A percentile compares a stretch with the other conserved stretches of the same genome.
Evolutionary conservation across 2,113 vertebrate species (phyloP).

Genomic region (Gasterosteus nipponicus): DNA sequence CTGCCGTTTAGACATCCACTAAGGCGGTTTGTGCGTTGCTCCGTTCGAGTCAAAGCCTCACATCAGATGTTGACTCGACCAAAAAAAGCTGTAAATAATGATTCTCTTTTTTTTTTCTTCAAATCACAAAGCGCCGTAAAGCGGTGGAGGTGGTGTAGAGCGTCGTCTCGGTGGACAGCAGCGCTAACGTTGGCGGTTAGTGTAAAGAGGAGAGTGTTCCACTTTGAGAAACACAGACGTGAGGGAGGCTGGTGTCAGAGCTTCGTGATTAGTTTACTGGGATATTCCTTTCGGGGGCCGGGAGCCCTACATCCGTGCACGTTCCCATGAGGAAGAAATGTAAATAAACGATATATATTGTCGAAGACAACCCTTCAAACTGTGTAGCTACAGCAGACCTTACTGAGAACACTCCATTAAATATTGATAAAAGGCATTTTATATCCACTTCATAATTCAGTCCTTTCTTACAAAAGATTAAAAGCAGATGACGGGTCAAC

Average conservation of each 20-base stretch:
- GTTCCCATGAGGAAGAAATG: slow-evolving; percentile 72
- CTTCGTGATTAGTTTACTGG: slow-evolving; percentile 69
- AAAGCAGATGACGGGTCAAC: slow-evolving; percentile 12
- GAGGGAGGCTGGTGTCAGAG: slow-evolving; percentile 69
- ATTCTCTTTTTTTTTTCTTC: slow-evolving; percentile 12
- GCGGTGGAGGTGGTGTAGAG: slow-evolving; percentile 32
- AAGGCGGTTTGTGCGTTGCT: slow-evolving; percentile 68
- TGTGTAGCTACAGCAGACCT: slow-evolving; percentile 46
- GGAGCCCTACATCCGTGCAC: slow-evolving; percentile 53
- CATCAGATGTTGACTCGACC: slow-evolving; percentile 43
- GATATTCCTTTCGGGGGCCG: slow-evolving; percentile 68
- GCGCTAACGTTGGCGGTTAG: slow-evolving; percentile 68
- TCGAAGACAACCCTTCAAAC: slow-evolving; percentile 72
- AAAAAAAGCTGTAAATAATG: slow-evolving; percentile 18
- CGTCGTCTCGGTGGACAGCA: slow-evolving; percentile 61
- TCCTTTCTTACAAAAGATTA: slow-evolving; percentile 6
- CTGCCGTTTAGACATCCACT: slow-evolving; percentile 76
- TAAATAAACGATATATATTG: slow-evolving; percentile 78
- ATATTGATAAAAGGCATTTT: slow-evolving; percentile 60
- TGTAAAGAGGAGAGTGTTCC: slow-evolving; percentile 51
- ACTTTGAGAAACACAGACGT: slow-evolving; percentile 53
- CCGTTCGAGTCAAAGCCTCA: slow-evolving; percentile 63
- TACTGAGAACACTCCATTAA: slow-evolving; percentile 57
- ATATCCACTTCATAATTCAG: slow-evolving; percentile 19
- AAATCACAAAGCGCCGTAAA: slow-evolving; percentile 60